Conservation (phyloP, 53 echinoderm and acorn worm genomes). For the Arbacia lixula region DNA sequence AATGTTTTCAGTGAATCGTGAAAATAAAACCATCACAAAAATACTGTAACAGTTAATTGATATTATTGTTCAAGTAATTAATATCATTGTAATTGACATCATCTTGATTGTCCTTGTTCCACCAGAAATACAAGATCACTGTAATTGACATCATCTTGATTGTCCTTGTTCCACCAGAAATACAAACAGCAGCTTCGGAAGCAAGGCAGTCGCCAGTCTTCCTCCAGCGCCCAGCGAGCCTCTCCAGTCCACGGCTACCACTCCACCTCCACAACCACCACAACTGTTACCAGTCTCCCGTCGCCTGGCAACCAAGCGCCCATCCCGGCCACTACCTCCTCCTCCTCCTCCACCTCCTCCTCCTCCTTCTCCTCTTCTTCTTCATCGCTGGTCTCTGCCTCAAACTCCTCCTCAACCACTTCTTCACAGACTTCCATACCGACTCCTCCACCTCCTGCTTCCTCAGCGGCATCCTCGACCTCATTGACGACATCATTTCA, state of each 20-base stretch:
- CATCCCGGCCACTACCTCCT: slow-evolving; percentile 36
- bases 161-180: slow-evolving; percentile 63
- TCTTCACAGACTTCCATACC: slow-evolving; percentile 72
- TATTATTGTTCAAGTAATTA: too few relatives aligned
- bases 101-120: too few relatives aligned
- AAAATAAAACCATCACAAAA: too few relatives aligned
- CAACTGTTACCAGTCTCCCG: slow-evolving; percentile 58
- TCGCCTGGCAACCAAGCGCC: slow-evolving; percentile 57
- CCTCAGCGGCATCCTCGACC: slow-evolving; percentile 42
- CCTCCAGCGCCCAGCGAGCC: slow-evolving; percentile 78
- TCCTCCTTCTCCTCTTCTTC: slow-evolving; percentile 31
- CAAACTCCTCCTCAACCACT: slow-evolving; percentile 40
- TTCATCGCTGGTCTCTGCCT: slow-evolving; percentile 5
- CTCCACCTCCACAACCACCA: too few relatives aligned
- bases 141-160: neutral
- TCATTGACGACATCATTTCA: slow-evolving; percentile 37
- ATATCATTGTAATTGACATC: neutral
- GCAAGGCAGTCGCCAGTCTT: slow-evolving; percentile 87
- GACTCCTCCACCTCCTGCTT: slow-evolving; percentile 45
- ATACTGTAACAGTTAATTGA: too few relatives aligned
- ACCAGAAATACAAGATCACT: too few relatives aligned
- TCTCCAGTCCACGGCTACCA: slow-evolving; percentile 97
- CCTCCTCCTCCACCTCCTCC: slow-evolving; percentile 55
- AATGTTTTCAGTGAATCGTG: too few relatives aligned
- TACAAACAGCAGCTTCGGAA: slow-evolving; percentile 94